Evolutionary conservation across 2,797 vertebrate species (phyloP), one percentile per base, ranked within the genome.

Genomic region (Apogon talboti): DNA sequence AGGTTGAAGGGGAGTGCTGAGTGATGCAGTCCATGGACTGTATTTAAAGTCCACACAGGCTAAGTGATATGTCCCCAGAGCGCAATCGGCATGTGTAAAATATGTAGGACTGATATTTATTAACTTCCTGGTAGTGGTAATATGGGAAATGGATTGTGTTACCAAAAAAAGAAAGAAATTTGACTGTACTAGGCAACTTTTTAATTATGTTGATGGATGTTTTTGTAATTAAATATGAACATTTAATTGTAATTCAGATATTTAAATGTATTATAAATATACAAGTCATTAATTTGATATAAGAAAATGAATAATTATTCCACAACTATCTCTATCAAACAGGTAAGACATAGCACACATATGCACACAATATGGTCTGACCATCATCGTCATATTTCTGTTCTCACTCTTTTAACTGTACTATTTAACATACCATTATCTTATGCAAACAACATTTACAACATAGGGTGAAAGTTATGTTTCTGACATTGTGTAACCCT

Each of bases 81-180:
- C 15, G 66, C 75, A 76, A 75, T 84, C 78, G 81, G 69, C 83
- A 62, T 15, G 50, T 61, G 66, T 84, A 7, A 83, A 71, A 85
- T 81, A 76, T 72, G 65, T 30, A 51, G 59, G 52, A 33, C n/a
- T 37, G 56, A 76, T 83, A 66, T 79, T 86, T 72, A 83, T 77
- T 64, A 51, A 80, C 77, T 81, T 83, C 73, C 69, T 64, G 9
- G 6, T 6, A 1, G 53, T 19, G 53, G 10, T 41, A 41, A 30
- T 62, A 28, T 13, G 40, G 35, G 21, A 56, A 63, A 66, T 60
- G 37, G 47, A 54, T 41, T 15, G 50, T 43, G 76, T 47, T 56
- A 15, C 15, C 14, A 49, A 42, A 42, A 43, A 45, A 6, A 71
- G n/a, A 35, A 0, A 15, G 18, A 28, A 7, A 33, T 49, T 37